Base-by-base conservation (phyloP, 2,888 invertebrate species). In the Troides helena region DNA sequence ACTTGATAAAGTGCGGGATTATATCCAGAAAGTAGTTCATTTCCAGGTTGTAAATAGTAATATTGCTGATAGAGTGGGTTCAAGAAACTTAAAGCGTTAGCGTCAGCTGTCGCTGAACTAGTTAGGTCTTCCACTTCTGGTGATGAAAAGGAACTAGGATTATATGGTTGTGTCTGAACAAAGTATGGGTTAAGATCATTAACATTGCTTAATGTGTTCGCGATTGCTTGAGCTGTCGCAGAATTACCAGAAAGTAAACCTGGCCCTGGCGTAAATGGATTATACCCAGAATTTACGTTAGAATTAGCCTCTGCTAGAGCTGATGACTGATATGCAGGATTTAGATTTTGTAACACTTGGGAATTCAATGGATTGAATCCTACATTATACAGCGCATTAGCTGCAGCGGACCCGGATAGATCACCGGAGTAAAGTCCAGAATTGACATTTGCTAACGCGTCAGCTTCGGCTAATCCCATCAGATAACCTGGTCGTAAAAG, bases 371-470 rank as follows among this genome's bases (percentile, higher is more conserved):
- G 46, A n/a, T 59, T 63, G 10, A 36, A n/a, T 25, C 57, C 65
- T 25, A n/a, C 65, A n/a, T 57, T 65, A 30, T 43, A 57, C 21
- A 61, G 21, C 12, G 61, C 61, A 12, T 69, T 61, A 25, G 66
- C 64, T 46, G 60, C 65, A 46, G 71, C 67, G 23, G 60, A 58
- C 17, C 25, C 43, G 25, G 60, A 46, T 50, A n/a, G 46, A 36
- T 60, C 43, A 36, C 69, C 50, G 30, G n/a, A 43, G n/a, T 65
- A 43, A 43, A 65, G 62, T 62, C 62, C 65, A 25, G 63, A 46
- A 21, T 67, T 58, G 18, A 69, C 67, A 39, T 69, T 56, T 14
- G 67, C 69, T 12, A 21, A 18, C 30, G 64, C 65, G 61, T 69
- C 65, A 30, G 65, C 30, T 61, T 61, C 61, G 3, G 66, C 23